Evolutionary conservation across 1,140 invertebrate species (phyloP).

Genomic region (Ruditapes philippinarum): DNA sequence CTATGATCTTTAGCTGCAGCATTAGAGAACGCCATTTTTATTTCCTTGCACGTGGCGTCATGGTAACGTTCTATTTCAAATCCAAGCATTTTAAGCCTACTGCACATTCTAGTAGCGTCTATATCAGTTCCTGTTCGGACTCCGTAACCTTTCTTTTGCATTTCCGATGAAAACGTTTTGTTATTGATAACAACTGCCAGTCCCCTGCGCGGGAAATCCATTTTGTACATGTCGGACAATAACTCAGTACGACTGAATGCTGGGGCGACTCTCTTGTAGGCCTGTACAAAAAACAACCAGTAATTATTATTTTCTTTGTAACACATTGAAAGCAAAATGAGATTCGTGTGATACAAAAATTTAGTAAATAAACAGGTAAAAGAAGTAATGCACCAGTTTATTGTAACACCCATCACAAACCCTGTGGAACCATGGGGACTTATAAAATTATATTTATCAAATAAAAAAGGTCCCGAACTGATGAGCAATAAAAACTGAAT

Average conservation of each 20-base stretch:
- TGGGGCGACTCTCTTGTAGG: constrained; percentile 23
- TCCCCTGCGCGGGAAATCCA: constrained; percentile 47
- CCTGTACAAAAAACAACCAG: constrained; percentile 41
- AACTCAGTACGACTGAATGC: background rate
- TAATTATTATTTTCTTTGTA: no score
- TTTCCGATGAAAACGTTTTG: constrained; percentile 45
- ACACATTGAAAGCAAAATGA: no score
- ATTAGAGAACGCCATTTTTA: constrained; percentile 19
- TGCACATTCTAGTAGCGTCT: constrained; percentile 39
- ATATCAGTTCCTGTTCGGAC: constrained; percentile 51
- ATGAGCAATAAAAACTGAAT: no score
- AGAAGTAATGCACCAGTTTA: no score
- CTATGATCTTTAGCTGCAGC: constrained; percentile 64
- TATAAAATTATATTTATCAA: no score
- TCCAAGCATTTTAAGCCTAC: constrained; percentile 31
- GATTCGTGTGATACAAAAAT: no score
- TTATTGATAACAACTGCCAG: constrained; percentile 59
- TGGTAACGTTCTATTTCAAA: constrained; percentile 48
- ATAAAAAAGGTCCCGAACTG: no score
- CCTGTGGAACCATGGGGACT: no score
- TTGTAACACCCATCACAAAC: no score
- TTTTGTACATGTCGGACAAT: constrained; percentile 51
- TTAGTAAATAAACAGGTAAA: no score
- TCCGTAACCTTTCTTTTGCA: constrained; percentile 46
- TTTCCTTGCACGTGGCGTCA: constrained; percentile 46